Evolutionary conservation across 2,797 vertebrate genomes (phyloP).

Genomic region (Sebastes oblongus): DNA sequence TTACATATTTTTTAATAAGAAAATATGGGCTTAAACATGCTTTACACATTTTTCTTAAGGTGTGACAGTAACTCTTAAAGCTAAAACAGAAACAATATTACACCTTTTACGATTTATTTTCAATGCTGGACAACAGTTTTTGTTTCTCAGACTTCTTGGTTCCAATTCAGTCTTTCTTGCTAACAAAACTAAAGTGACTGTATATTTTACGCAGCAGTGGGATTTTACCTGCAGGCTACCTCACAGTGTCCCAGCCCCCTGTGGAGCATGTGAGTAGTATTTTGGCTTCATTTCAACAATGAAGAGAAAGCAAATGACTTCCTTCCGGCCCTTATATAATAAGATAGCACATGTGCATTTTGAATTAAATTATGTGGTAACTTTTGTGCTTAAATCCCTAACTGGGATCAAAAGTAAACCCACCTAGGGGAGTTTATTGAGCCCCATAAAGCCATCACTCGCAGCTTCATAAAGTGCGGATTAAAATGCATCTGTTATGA

Average conservation of each 20-base stretch:
- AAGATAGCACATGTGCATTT: slow-evolving; percentile 25
- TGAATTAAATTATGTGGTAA: slow-evolving; percentile 11
- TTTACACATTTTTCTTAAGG: neutral
- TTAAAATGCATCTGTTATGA: slow-evolving; percentile 37
- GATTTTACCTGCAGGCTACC: slow-evolving; percentile 24
- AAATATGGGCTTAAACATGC: neutral
- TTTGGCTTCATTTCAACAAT: slow-evolving; percentile 20
- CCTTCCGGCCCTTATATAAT: neutral
- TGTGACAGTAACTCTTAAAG: neutral
- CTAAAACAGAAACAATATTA: neutral
- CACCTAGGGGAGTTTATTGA: slow-evolving; percentile 15
- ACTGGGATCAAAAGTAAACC: slow-evolving; percentile 22
- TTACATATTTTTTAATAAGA: neutral
- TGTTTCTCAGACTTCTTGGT: neutral
- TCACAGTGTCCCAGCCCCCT: neutral
- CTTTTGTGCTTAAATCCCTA: slow-evolving; percentile 1
- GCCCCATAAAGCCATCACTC: slow-evolving; percentile 28
- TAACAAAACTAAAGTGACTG: neutral
- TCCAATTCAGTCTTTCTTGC: neutral
- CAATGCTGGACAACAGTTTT: neutral
- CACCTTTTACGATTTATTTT: neutral
- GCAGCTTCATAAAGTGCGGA: slow-evolving; percentile 25
- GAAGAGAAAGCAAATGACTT: slow-evolving; percentile 5
- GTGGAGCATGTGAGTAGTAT: neutral
- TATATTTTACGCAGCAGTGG: neutral